Conservation (phyloP, 2,797 vertebrate species). For the Halcyon chelicuti region DNA sequence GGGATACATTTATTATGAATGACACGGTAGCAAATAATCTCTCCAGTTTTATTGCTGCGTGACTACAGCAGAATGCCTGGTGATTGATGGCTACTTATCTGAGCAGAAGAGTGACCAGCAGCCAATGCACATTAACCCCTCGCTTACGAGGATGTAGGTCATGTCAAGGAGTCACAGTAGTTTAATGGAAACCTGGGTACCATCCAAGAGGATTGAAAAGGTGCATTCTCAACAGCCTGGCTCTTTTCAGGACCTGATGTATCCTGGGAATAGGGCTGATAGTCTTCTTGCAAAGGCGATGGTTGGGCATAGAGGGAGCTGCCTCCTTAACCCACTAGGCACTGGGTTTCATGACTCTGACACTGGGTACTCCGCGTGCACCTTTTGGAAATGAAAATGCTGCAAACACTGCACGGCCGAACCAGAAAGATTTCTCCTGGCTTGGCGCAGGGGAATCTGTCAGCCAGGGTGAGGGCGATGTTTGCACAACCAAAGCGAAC, state of each 20-base stretch:
- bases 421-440: neutral
- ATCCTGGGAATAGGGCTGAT: neutral
- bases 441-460: neutral
- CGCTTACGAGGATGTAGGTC: neutral
- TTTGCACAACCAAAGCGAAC: neutral
- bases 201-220: neutral
- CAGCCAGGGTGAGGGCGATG: rapidly evolving
- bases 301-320: rapidly evolving
- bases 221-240: neutral
- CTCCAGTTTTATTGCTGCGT: neutral
- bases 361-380: rapidly evolving
- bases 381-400: neutral
- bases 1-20: constrained; percentile 45
- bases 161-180: neutral
- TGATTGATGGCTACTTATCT: neutral
- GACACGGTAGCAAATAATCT: constrained; percentile 49
- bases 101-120: constrained; percentile 12
- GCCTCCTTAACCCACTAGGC: rapidly evolving
- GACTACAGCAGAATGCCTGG: neutral
- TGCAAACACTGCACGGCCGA: rapidly evolving
- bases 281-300: neutral
- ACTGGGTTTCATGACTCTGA: neutral
- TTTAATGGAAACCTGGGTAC: neutral
- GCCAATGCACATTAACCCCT: neutral
- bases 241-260: neutral